Percentiles rank a stretch among this genome's conserved stretches.
Conservation (phyloP, 2,888 invertebrate genomes). For the Byasa hedistus region DNA sequence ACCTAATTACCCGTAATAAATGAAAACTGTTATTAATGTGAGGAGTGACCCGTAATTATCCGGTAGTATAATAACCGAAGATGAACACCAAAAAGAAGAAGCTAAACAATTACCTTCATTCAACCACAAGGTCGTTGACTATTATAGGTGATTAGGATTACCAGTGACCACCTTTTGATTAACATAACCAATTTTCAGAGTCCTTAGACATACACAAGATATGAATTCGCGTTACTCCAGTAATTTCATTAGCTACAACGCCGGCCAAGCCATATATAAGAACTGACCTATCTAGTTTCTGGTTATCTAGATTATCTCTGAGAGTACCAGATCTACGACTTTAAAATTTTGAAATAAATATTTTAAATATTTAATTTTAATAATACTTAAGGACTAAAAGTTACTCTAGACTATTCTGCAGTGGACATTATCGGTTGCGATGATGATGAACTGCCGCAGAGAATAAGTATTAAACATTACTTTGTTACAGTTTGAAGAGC, state of each 20-base stretch:
- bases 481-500: too few relatives aligned
- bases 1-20: conserved; percentile 12
- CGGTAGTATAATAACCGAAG: not conserved
- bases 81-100: not conserved
- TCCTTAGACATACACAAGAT: too few relatives aligned
- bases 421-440: too few relatives aligned
- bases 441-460: too few relatives aligned
- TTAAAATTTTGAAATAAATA: too few relatives aligned
- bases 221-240: not conserved
- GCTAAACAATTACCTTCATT: not conserved
- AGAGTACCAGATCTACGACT: too few relatives aligned
- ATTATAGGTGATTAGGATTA: not conserved
- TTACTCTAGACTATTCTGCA: too few relatives aligned
- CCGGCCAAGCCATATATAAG: not conserved
- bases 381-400: too few relatives aligned
- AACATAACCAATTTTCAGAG: not conserved
- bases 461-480: too few relatives aligned
- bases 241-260: not conserved
- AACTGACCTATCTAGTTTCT: too few relatives aligned
- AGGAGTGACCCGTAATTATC: conserved; percentile 14
- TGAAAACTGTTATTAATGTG: conserved; percentile 9
- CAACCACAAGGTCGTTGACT: not conserved
- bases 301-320: too few relatives aligned
- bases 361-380: too few relatives aligned
- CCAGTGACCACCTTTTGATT: not conserved